These are phyloP conservation scores for Pampusana beccarii DNA, from an alignment of 2,113 vertebrate species.

Conservation along the genomic window DNA sequence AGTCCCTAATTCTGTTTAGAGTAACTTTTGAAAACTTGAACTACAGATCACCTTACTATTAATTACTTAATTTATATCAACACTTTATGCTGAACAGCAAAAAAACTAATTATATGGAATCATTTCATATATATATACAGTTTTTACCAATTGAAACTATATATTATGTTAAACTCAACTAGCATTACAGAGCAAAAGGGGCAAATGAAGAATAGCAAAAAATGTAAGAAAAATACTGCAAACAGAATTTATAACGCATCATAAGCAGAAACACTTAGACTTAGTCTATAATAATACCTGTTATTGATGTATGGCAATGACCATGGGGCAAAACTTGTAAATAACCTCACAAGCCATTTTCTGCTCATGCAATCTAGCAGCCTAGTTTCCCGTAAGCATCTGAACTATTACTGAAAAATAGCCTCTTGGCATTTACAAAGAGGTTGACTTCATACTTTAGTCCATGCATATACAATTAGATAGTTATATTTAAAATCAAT, in stretches of 20 bases:
- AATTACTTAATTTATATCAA: constrained; percentile 8
- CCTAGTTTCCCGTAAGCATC: constrained; percentile 82
- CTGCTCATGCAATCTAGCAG: constrained; percentile 73
- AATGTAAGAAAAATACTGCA: constrained; percentile 67
- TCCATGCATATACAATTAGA: constrained; percentile 84
- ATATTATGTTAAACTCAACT: constrained; percentile 46
- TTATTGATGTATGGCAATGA: constrained; percentile 80
- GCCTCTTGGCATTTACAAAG: constrained; percentile 84
- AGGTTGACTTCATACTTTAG: constrained; percentile 85
- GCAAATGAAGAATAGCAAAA: constrained; percentile 51
- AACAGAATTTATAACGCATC: constrained; percentile 76
- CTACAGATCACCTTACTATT: background rate
- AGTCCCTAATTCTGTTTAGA: background rate
- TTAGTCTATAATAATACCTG: constrained; percentile 78
- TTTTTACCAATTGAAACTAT: constrained; percentile 50
- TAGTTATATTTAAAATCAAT: constrained; percentile 88
- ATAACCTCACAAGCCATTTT: constrained; percentile 84
- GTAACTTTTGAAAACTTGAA: background rate
- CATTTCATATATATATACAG: background rate
- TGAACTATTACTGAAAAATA: constrained; percentile 85
- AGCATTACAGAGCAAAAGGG: constrained; percentile 40
- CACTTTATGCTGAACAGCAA: constrained; percentile 7
- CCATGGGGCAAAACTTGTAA: constrained; percentile 84
- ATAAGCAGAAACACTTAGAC: constrained; percentile 80
- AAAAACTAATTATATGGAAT: constrained; percentile 11